Evolutionary conservation across 2,888 invertebrate genomes (phyloP), one percentile per base, ranked within the genome.

Genomic region (Teleogryllus oceanicus): DNA sequence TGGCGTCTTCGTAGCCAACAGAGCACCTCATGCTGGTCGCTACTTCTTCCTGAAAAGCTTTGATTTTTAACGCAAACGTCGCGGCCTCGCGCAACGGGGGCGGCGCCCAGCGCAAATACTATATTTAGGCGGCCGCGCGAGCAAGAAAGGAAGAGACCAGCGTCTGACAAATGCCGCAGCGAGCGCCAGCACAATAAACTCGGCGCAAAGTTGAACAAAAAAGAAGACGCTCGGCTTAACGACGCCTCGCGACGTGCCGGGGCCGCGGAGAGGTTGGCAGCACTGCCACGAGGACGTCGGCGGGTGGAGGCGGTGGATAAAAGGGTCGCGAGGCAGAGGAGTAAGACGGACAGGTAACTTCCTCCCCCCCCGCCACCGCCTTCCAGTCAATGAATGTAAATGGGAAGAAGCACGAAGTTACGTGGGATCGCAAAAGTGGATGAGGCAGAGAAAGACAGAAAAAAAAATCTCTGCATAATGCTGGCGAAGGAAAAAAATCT

Each of bases 261-360:
- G 62, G 62, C 62, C 62, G 62, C n/a, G 62, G 62, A 62, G 62
- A 62, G 62, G 62, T 62, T 62, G 62, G 62, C n/a, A n/a, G 62
- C 62, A 18, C 62, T n/a, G 62, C 37, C 37, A 5, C 37, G 37
- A 37, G 37, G 37, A 37, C 37, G 37, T 37, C 37, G 37, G 37
- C 4, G 37, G 37, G 37, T 37, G 37, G 37, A 37, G 37, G 37
- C 5, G 37, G 37, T 37, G 37, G 37, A 37, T 37, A 37, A 37
- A 37, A 37, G 37, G 37, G 37, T 37, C 37, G 8, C 37, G n/a
- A 62, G 62, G n/a, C n/a, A 62, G 62, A 62, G 12, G 62, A 62
- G 62, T 18, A n/a, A 62, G n/a, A 62, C 62, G 62, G 62, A 62
- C 62, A 62, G 62, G 62, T 62, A 62, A 62, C 62, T 62, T 62